Evolutionary conservation across 2,113 vertebrate species (phyloP), one percentile per base, ranked within the genome.

Genomic region (Mustelus asterias): DNA sequence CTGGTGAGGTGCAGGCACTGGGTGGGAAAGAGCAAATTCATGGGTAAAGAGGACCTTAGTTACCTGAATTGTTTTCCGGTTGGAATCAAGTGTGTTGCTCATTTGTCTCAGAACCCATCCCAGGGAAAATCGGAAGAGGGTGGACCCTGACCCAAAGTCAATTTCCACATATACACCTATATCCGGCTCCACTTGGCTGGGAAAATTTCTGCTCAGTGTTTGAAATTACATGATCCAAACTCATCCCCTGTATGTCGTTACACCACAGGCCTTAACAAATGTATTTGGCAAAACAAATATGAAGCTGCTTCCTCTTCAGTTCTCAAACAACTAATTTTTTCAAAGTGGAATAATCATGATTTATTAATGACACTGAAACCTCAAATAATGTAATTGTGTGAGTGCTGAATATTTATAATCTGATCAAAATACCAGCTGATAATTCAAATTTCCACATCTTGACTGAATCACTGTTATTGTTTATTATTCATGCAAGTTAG

Each of bases 381-480:
- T 29, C 58, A 90, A 90, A 60, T 90, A 13, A 60, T 60, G 54
- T 90, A 90, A 89, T 24, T 54, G 86, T 88, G 24, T 89, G 86
- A 89, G 11, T 58, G 48, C 11, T 89, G 86, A 89, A 90, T 63
- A 90, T 60, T 90, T 90, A 63, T 63, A 90, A 90, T 90, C 88
- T 90, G 88, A 90, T 60, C 48, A 60, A 60, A 90, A 33, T 48
- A 24, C 41, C 83, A 86, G 83, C 11, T 60, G 86, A 89, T 65
- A 65, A 93, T 65, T 93, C 6, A 37, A 67, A 65, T 33, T 65
- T 41, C 33, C 37, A 93, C 89, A 65, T 93, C 22, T 93, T 93
- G 60, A 93, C n/a, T 93, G 60, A 93, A 93, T 16, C n/a, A n/a
- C 60, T 65, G 60, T 65, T 93, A 67, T 93, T 93, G 63, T 93